Base-by-base conservation (phyloP, 2,888 invertebrate species). In the Aricia artaxerxes region DNA sequence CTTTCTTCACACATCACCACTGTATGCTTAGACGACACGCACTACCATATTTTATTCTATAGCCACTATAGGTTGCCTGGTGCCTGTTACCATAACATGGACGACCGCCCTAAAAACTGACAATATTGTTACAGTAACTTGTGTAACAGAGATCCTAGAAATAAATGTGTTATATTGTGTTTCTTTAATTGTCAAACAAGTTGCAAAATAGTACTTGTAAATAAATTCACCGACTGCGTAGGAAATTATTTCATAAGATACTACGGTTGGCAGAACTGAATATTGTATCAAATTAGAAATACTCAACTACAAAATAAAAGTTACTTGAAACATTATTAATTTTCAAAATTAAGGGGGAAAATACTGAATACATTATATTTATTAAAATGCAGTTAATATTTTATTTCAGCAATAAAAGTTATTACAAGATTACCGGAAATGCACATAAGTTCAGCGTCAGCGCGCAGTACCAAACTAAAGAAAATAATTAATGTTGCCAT, bases 1-100 rank as follows among this genome's bases (percentile, higher is more conserved):
- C 95, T 95, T 92, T 96, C 96, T 86, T 97, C 97, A 93, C 96
- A 96, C 97, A 97, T 97, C 92, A 90, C 92, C 89, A 91, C 89
- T 87, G 87, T 87, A 86, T 87, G 86, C 89, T 93, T 89, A 93
- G 88, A 85, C 89, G 86, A 90, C 90, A 89, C 86, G 90, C 89
- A 92, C 93, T 89, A 94, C 93, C 94, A 94, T 94, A 93, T 93
- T 93, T 93, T 92, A 83, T 85, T 83, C 83, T 83, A 84, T 84
- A 85, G 83, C 83, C 84, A 85, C 82, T 85, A 83, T 88, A 92
- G 87, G 91, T 90, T 90, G 91, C 90, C 88, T 87, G 87, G 86
- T 76, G 85, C 85, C 87, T 85, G 87, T 88, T 89, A 89, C 83
- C 89, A 89, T 85, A 90, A 87, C 89, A 91, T 88, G 60, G 87